A percentile compares a stretch with the other conserved stretches of the same genome.
phyloP scores from a whole-genome alignment of 2,888 invertebrate species.

The Flexamia atlantica region DNA sequence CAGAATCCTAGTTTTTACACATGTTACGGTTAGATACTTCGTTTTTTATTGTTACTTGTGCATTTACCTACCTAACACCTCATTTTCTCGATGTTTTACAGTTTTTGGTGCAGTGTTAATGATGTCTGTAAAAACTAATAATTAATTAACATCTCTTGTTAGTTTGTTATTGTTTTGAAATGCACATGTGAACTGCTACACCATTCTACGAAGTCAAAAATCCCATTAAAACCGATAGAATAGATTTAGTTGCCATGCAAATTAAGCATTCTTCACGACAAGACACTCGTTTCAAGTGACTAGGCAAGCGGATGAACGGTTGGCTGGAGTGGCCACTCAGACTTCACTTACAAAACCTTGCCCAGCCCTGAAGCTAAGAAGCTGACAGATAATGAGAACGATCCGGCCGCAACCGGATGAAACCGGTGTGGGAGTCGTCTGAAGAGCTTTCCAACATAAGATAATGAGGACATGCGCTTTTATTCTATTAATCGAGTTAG shows the following conservation, averaged over 20 bases:
- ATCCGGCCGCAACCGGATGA: slow-evolving; percentile 13
- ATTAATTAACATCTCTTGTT: no score
- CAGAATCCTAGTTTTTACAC: no score
- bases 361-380: background rate
- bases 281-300: background rate
- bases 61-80: no score
- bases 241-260: background rate
- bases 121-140: no score
- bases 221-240: no score
- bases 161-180: no score
- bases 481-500: background rate
- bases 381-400: background rate
- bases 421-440: background rate
- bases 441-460: background rate
- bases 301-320: background rate
- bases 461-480: slow-evolving; percentile 35
- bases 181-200: no score
- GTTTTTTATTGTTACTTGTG: no score
- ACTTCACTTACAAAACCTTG: background rate
- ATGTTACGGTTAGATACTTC: no score
- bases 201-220: no score
- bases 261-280: background rate
- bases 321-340: background rate
- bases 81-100: no score
- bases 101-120: no score